Conservation (phyloP, 2,113 vertebrate species). For the Aepyceros melampus region DNA sequence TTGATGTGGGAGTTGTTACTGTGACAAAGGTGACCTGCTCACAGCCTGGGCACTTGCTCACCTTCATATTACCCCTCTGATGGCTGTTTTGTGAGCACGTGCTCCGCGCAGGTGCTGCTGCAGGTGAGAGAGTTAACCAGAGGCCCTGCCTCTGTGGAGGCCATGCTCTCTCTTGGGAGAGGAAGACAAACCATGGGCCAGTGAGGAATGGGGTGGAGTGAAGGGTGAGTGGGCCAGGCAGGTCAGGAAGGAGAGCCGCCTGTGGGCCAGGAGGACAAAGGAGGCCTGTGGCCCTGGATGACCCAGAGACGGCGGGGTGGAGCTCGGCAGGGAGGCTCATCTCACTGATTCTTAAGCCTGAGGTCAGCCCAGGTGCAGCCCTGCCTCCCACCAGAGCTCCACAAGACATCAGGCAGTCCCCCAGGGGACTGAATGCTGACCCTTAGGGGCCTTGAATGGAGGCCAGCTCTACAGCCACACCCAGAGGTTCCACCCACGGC, state of each 20-base stretch:
- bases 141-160: background rate
- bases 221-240: background rate
- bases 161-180: background rate
- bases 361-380: background rate
- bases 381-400: background rate
- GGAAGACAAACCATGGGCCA: accelerated
- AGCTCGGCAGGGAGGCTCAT: background rate
- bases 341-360: background rate
- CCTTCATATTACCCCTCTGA: too few species aligned
- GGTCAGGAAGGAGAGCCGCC: background rate
- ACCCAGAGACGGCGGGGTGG: accelerated
- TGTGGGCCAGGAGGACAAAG: background rate
- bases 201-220: background rate
- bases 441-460: background rate
- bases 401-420: background rate
- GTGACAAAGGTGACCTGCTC: background rate
- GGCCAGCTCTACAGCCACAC: background rate
- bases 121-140: background rate
- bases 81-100: accelerated
- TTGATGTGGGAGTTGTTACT: accelerated
- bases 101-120: background rate
- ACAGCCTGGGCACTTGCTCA: background rate
- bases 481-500: background rate
- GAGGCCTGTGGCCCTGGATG: background rate
- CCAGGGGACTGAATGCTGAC: background rate